Base-by-base conservation (phyloP, 2,888 invertebrate genomes). In the Melieria omissa region DNA sequence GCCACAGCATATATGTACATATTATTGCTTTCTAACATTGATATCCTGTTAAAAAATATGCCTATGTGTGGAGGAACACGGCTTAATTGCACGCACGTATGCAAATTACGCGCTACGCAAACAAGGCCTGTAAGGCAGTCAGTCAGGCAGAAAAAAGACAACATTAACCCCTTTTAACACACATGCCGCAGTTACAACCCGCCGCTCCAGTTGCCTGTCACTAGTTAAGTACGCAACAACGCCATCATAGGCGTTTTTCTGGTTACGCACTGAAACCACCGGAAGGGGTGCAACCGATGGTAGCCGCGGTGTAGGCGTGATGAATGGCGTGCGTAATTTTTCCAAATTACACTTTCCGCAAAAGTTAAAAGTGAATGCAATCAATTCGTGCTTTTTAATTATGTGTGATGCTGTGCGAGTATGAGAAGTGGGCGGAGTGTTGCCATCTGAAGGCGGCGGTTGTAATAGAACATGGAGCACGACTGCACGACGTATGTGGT, bases 351-450 rank as follows among this genome's bases (percentile, higher is more conserved):
- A 55, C 16, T 52, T 46, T 8, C 10, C 62, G 72, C 63, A 74
- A 73, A 76, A 74, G 74, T 78, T 77, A 78, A 79, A 79, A 78
- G 77, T 74, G 73, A 81, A 77, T 73, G 77, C 78, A 78, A 79
- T 78, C 76, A 75, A 78, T 76, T 70, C 47, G n/a, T 71, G 65
- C 74, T 77, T 79, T 80, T 77, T 81, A 78, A 81, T 82, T 82
- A 80, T 78, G 75, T 63, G 10, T 10, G 46, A 5, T 16, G 12
- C 16, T 46, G n/a, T 63, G 4, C 1, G 16, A 12, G 2, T 63
- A 16, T 47, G n/a, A 63, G 14, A 46, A 60, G 6, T 12, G 44
- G 41, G 5, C 44, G 10, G 41, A 60, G 41, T 60, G n/a, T 7
- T 16, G 4, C n/a, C 12, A 29, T 29, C 29, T 29, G 29, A 3